Evolutionary conservation across 2,113 vertebrate species (phyloP).

Genomic region (Cairina moschata): DNA sequence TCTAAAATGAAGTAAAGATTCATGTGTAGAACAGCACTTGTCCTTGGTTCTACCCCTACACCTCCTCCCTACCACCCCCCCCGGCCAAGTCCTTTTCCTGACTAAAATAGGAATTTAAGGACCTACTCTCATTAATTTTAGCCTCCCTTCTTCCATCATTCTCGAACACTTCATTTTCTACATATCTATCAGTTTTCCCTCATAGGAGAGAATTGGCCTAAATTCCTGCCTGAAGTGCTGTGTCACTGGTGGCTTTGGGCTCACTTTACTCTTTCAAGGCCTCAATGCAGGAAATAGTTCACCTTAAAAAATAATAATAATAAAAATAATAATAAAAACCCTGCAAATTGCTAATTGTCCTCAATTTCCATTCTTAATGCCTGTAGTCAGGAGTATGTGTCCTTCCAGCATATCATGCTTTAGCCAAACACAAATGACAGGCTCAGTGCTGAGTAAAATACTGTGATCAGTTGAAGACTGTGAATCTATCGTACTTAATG

Average conservation of each 20-base stretch:
- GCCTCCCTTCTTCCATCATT: background rate
- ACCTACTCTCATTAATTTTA: background rate
- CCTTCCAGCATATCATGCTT: background rate
- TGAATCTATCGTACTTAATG: background rate
- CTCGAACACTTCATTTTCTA: background rate
- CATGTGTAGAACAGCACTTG: background rate
- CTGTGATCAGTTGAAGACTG: background rate
- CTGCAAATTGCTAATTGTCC: background rate
- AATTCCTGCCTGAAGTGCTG: fast-evolving
- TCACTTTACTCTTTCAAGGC: background rate
- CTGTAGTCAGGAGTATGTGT: background rate
- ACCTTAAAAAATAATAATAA: background rate
- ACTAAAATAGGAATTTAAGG: background rate
- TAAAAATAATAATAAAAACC: too few relatives aligned
- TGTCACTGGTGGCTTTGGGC: background rate
- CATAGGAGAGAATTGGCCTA: background rate
- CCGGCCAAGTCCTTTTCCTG: background rate
- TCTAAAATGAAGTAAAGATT: too few relatives aligned
- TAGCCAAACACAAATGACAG: background rate
- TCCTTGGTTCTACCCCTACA: too few relatives aligned
- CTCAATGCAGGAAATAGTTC: background rate
- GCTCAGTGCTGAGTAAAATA: background rate
- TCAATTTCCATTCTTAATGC: background rate
- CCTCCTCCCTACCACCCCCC: too few relatives aligned
- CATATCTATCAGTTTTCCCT: background rate